phyloP scores from a whole-genome alignment of 2,113 vertebrate genomes.

The Micronisus gabar region DNA sequence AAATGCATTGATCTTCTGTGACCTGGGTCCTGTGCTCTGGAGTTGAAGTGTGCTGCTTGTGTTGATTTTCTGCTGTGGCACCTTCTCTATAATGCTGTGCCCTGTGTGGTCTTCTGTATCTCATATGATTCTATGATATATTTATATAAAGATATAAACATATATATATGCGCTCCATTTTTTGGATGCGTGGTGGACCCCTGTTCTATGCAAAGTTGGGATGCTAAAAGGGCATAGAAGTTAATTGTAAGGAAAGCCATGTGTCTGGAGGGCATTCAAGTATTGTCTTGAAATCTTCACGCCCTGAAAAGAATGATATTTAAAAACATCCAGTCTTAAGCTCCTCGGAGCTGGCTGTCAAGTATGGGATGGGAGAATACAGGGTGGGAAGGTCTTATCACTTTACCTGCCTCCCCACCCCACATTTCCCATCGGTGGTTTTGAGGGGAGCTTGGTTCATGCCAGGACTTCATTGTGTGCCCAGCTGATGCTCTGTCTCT shows the following conservation, averaged over 20 bases:
- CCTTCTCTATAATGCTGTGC: background rate
- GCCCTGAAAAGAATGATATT: background rate
- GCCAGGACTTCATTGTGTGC: background rate
- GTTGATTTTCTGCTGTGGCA: background rate
- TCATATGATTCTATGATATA: background rate
- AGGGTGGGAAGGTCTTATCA: background rate
- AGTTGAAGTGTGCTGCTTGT: background rate
- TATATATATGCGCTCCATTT: background rate
- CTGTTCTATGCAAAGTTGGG: background rate
- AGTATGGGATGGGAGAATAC: background rate
- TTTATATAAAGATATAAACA: background rate
- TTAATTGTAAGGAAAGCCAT: background rate
- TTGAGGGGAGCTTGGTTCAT: background rate
- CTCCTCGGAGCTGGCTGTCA: background rate
- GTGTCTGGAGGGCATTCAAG: background rate
- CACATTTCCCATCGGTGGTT: accelerated
- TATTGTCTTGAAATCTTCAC: background rate
- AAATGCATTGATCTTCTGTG: background rate
- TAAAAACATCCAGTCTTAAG: background rate
- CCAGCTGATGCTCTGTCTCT: background rate
- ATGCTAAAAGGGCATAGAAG: background rate
- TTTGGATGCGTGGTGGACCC: background rate
- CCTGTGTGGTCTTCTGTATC: background rate
- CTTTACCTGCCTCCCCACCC: background rate
- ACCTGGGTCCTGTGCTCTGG: background rate